Evolutionary conservation across 2,797 vertebrate genomes (phyloP), one percentile per base, ranked within the genome.

Genomic region (Gymnothorax reevesii): DNA sequence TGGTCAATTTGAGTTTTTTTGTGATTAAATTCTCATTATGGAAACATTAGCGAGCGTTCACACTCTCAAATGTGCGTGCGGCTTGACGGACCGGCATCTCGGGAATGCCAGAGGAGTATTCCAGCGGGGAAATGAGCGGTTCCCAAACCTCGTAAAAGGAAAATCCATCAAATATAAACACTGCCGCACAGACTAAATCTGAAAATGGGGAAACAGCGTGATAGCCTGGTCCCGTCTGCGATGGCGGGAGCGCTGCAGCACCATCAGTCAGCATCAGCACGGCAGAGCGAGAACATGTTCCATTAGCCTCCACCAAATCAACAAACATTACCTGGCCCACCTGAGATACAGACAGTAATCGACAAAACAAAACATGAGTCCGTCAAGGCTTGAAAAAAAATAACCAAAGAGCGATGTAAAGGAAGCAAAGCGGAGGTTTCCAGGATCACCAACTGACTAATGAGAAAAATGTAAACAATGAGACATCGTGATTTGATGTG

Each of bases 61-160:
- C n/a, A 27, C 55, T 79, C 49, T 49, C 49, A 42, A 55, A 54
- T 22, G 17, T 4, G 20, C 8, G 33, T 27, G 15, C 33, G 33
- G 33, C 33, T 42, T 33, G 13, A 79, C 59, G n/a, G 57, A 55
- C 20, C 33, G 22, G 57, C 52, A 55, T 57, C 82, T 66, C 13
- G 86, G 82, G 86, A 87, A 55, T 15, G 62, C 49, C 42, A n/a
- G 49, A 12, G 64, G 22, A 75, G 60, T 77, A 77, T 84, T 84
- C 60, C 82, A 3, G 33, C 9, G 69, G 71, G 69, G 59, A 87
- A 87, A 77, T 55, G 42, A 84, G 55, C n/a, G 66, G 33, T 69
- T 82, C 84, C 77, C 57, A 83, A 83, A 75, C 64, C 82, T 87
- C 86, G 77, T 77, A 82, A 69, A 77, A 84, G 77, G 54, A 55